Evolutionary conservation across 2,888 invertebrate species (phyloP).

Genomic region (Sicus ferrugineus): DNA sequence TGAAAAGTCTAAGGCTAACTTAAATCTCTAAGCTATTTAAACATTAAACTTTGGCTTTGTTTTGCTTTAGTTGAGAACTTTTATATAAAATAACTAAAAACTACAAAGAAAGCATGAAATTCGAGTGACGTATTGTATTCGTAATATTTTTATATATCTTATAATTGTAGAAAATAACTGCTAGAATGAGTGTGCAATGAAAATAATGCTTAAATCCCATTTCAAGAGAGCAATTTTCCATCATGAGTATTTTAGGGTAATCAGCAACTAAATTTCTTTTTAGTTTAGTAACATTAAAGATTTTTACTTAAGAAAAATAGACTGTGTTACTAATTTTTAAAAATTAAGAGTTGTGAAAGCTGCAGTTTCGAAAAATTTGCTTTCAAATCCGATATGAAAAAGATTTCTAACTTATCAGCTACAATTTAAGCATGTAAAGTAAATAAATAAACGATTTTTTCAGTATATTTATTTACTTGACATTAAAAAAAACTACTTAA

Average conservation of each 20-base stretch:
- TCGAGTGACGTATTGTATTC: too few relatives aligned
- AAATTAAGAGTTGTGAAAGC: background rate
- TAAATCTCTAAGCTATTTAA: slow-evolving; percentile 40
- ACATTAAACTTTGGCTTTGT: slow-evolving; percentile 61
- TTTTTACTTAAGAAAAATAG: background rate
- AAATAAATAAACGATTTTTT: too few relatives aligned
- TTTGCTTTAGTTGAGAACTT: slow-evolving; percentile 20
- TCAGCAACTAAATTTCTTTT: background rate
- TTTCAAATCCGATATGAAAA: too few relatives aligned
- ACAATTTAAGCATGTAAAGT: too few relatives aligned
- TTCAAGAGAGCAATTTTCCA: slow-evolving; percentile 20
- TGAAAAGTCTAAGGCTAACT: background rate
- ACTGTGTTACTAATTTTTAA: background rate
- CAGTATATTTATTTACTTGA: too few relatives aligned
- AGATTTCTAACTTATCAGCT: too few relatives aligned
- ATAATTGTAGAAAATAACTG: background rate
- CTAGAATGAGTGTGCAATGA: background rate
- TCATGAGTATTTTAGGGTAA: slow-evolving; percentile 25
- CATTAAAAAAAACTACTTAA: too few relatives aligned
- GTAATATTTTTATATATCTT: too few relatives aligned
- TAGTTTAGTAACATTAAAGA: background rate
- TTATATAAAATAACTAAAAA: background rate
- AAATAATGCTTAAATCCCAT: slow-evolving; percentile 11
- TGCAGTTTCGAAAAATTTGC: background rate
- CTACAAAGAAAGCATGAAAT: background rate